Evolutionary conservation across 2,113 vertebrate species (phyloP), one percentile per base, ranked within the genome.

Genomic region (Clarias magur): DNA sequence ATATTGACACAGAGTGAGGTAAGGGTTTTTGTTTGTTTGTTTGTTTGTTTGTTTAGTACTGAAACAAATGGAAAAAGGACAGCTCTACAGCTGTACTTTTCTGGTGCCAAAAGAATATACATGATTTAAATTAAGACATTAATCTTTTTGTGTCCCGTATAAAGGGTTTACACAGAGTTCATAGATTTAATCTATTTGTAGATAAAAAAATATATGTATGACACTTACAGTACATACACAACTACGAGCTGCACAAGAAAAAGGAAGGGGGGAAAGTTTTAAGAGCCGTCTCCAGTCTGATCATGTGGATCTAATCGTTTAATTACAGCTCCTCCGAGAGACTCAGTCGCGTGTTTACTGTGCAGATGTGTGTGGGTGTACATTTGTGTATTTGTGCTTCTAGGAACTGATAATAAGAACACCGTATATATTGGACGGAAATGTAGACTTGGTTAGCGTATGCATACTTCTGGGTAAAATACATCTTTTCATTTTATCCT

Each of bases 301-400:
- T 89, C 54, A 72, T 86, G 25, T 57, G n/a, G 56, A 83, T 89
- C 48, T 42, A 85, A 73, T 90, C 65, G 84, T 59, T 57, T 81
- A 75, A 86, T 87, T 90, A 80, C 60, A 83, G 76, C 13, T 56
- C 57, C 57, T 86, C 48, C 12, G 16, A 80, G 42, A 86, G 78
- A 68, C 10, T 70, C 53, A 27, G 11, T 84, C 17, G 17, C 53
- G 27, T 54, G n/a, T 53, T 73, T 34, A 30, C 68, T 25, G 62
- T 67, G 42, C 67, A 86, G 70, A 54, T 78, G 72, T 85, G 70
- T 85, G 84, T 78, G 59, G 57, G 34, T 85, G 59, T 53, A 38
- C 15, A 30, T 83, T 42, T 80, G 70, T 59, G 67, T 81, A 27
- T 83, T 70, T 62, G 38, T 56, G 38, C 42, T 83, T 72, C 42